Evolutionary conservation across 2,113 vertebrate genomes (phyloP), one percentile per base, ranked within the genome.

Genomic region (Larimichthys crocea): DNA sequence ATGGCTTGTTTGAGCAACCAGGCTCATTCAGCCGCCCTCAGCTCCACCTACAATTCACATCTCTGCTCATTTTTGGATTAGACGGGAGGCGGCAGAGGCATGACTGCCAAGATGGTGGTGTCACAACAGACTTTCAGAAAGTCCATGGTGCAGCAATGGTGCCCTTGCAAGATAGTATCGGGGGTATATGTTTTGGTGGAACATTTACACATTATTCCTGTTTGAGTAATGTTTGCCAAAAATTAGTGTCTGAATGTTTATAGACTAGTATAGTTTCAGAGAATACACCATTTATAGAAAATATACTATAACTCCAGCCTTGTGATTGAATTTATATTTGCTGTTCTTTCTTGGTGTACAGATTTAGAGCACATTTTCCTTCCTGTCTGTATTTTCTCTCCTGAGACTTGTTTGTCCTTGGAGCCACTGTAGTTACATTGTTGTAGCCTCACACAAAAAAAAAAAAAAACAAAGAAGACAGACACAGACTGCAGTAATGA

Each of bases 321-420:
- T 19, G 4, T 22, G 19, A 53, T 24, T 11, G 42, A 9, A 10
- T 48, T 19, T 15, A 55, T 20, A 26, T 44, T 10, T 31, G 35
- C 11, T 11, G 12, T 19, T 11, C 29, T 31, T 49, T 24, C 12
- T 14, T 3, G 1, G 20, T 44, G 17, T 55, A 26, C 31, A 42
- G 24, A 24, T 12, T 22, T 22, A 40, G n/a, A 61, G 56, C 29
- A 29, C 10, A 20, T 73, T 67, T 73, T 62, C 9, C 17, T 60
- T 59, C 44, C n/a, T 80, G 68, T 57, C 19, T 49, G 14, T 57
- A 42, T 19, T 10, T 50, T 60, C 42, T 26, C 49, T 63, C 14
- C 0, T 48, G 12, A 53, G 63, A 20, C 48, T n/a, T 62, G 29
- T 64, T 76, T 8, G 42, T 70, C 73, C 65, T 70, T 76, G 65